Conservation (phyloP, 2,113 vertebrate genomes). For the Pica pica region DNA sequence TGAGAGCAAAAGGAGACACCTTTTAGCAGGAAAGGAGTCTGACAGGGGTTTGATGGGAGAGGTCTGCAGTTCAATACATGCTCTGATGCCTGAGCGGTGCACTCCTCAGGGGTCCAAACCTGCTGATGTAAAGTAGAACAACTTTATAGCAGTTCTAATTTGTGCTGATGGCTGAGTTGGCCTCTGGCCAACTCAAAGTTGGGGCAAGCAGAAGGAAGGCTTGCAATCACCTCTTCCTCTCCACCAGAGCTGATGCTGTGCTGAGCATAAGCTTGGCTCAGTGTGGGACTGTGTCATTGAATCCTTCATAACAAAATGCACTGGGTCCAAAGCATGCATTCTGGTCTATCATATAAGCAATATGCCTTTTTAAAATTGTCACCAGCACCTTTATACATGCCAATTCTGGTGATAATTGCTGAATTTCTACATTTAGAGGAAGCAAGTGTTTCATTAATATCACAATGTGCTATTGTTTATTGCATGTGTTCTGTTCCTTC, state of each 20-base stretch:
- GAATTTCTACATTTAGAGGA: constrained; percentile 76
- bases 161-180: constrained; percentile 55
- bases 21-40: background rate
- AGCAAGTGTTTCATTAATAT: constrained; percentile 72
- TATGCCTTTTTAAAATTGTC: constrained; percentile 74
- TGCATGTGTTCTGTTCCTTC: constrained; percentile 59
- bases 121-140: constrained; percentile 27
- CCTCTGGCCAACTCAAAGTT: constrained; percentile 1
- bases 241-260: background rate
- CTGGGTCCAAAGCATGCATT: constrained; percentile 53
- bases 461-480: constrained; percentile 74
- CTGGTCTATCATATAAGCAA: constrained; percentile 71
- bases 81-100: background rate
- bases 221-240: constrained; percentile 48
- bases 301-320: constrained; percentile 46
- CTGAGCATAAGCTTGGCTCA: constrained; percentile 61
- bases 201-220: constrained; percentile 57
- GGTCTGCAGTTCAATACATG: constrained; percentile 25
- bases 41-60: constrained; percentile 9
- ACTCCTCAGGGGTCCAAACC: constrained; percentile 40
- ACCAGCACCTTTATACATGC: constrained; percentile 67
- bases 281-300: constrained; percentile 51
- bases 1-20: background rate
- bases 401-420: constrained; percentile 76
- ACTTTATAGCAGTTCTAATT: constrained; percentile 43